phyloP scores from a whole-genome alignment of 1,140 invertebrate species.

The Eriosoma lanigerum region DNA sequence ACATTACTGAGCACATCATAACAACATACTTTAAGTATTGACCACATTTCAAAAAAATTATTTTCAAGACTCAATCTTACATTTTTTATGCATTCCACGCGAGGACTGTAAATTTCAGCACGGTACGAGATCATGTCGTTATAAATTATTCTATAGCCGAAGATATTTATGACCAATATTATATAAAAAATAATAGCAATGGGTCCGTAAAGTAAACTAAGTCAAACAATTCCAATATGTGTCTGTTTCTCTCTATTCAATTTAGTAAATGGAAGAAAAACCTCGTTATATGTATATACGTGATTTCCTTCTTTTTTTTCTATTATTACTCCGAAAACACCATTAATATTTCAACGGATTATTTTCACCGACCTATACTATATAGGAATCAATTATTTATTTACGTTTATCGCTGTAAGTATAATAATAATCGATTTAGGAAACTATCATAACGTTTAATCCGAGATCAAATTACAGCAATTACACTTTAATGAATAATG shows the following conservation, averaged over 20 bases:
- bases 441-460: slow-evolving; percentile 8
- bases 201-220: neutral
- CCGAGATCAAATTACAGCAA: slow-evolving; percentile 20
- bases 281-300: neutral
- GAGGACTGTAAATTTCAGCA: neutral
- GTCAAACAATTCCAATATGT: slow-evolving; percentile 2
- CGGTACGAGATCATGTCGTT: neutral
- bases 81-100: neutral
- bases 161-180: slow-evolving; percentile 27
- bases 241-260: neutral
- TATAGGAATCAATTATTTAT: slow-evolving; percentile 19
- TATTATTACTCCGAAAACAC: neutral
- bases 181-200: slow-evolving; percentile 19
- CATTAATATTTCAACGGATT: slow-evolving; percentile 17
- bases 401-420: neutral
- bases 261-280: slow-evolving; percentile 27
- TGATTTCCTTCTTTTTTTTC: neutral
- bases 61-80: neutral
- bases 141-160: neutral
- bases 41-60: no score
- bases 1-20: no score
- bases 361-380: neutral
- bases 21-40: no score
- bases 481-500: slow-evolving; percentile 15
- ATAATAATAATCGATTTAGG: neutral